These are phyloP conservation scores for Meliscaeva auricollis DNA, from an alignment of 2,888 invertebrate species.

Conservation along the genomic window DNA sequence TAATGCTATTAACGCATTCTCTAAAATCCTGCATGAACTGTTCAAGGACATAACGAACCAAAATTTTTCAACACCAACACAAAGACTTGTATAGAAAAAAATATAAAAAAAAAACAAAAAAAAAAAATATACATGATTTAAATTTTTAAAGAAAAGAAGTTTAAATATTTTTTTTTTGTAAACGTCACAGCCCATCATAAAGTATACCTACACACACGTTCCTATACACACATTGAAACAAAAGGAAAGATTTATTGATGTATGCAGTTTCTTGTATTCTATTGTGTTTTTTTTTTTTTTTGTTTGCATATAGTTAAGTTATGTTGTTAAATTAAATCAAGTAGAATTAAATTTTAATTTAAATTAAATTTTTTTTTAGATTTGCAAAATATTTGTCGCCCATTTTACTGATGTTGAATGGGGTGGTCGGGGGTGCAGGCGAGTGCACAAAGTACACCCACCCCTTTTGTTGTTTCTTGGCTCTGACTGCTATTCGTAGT, in stretches of 20 bases:
- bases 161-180: slow-evolving; percentile 57
- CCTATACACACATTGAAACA: slow-evolving; percentile 57
- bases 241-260: slow-evolving; percentile 66
- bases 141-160: slow-evolving; percentile 51
- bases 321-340: slow-evolving; percentile 25
- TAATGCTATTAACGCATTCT: slow-evolving; percentile 36
- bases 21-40: slow-evolving; percentile 66
- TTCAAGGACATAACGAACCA: slow-evolving; percentile 62
- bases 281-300: slow-evolving; percentile 21
- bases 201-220: slow-evolving; percentile 65
- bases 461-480: slow-evolving; percentile 42
- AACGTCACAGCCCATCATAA: slow-evolving; percentile 68
- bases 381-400: slow-evolving; percentile 41
- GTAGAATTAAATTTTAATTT: slow-evolving; percentile 41
- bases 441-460: slow-evolving; percentile 31
- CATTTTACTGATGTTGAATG: slow-evolving; percentile 9
- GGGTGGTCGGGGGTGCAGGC: slow-evolving; percentile 18
- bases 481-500: slow-evolving; percentile 30
- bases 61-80: slow-evolving; percentile 67
- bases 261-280: slow-evolving; percentile 53
- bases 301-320: slow-evolving; percentile 59
- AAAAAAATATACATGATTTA: slow-evolving; percentile 30
- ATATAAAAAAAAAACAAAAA: background rate
- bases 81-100: too few species aligned
- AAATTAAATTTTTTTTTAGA: slow-evolving; percentile 14